Conservation (phyloP, 2,797 vertebrate species). For the Echiichthys vipera region DNA sequence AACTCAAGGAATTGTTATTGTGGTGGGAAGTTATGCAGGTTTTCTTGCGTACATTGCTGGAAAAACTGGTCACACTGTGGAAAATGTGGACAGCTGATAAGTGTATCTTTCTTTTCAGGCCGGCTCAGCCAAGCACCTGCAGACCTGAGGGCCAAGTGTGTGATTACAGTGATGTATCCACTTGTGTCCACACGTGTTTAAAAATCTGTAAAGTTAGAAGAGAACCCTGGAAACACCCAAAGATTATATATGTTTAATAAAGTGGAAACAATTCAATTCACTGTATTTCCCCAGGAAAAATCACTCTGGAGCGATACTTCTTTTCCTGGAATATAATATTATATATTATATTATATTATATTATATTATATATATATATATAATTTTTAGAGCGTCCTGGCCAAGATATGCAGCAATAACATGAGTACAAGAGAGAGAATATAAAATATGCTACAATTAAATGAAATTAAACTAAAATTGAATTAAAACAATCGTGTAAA, state of each 20-base stretch:
- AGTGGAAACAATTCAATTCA: not conserved
- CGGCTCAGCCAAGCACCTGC: not conserved
- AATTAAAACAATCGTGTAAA: too few relatives aligned
- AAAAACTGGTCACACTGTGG: constrained; percentile 19
- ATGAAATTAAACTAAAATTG: too few relatives aligned
- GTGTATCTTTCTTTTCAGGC: not conserved
- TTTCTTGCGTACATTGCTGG: not conserved
- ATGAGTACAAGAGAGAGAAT: too few relatives aligned
- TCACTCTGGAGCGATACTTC: not conserved
- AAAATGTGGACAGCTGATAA: constrained; percentile 40
- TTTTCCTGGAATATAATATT: not conserved
- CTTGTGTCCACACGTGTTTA: not conserved
- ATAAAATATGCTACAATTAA: too few relatives aligned
- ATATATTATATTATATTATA: too few relatives aligned
- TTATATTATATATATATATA: too few relatives aligned
- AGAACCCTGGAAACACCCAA: not conserved
- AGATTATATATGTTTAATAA: not conserved
- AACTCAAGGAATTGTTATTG: constrained; percentile 35
- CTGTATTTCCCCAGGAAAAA: not conserved
- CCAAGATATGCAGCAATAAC: too few relatives aligned
- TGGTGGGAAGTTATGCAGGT: constrained; percentile 39
- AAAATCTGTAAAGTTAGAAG: not conserved
- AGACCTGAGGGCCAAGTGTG: not conserved
- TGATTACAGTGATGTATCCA: not conserved
- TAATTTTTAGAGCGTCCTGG: too few relatives aligned